phyloP scores from a whole-genome alignment of 2,113 vertebrate genomes.

The human (Homo sapiens) region GRCh38 chr12:77666501-77667000 shows the following conservation, averaged over 20 bases:
- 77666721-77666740: conserved; percentile 18
- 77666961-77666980: background rate
- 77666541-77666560: conserved; percentile 74
- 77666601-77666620: conserved; percentile 58
- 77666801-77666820: background rate
- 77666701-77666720: conserved; percentile 36
- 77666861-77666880: background rate
- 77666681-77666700: conserved; percentile 35
- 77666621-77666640: conserved; percentile 70
- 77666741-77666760: background rate
- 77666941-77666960: background rate
- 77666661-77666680: conserved; percentile 27
- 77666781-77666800: background rate
- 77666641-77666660: conserved; percentile 34
- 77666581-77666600: conserved; percentile 73
- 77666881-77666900: conserved; percentile 32
- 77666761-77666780: background rate
- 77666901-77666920: background rate
- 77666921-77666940: background rate
- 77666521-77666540: conserved; percentile 81
- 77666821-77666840: background rate
- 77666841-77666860: background rate
- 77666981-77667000: background rate
- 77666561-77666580: conserved; percentile 79
- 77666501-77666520: conserved; percentile 61